Conservation (phyloP, 2,888 invertebrate genomes). For the Mesorhabditis sp. region DNA sequence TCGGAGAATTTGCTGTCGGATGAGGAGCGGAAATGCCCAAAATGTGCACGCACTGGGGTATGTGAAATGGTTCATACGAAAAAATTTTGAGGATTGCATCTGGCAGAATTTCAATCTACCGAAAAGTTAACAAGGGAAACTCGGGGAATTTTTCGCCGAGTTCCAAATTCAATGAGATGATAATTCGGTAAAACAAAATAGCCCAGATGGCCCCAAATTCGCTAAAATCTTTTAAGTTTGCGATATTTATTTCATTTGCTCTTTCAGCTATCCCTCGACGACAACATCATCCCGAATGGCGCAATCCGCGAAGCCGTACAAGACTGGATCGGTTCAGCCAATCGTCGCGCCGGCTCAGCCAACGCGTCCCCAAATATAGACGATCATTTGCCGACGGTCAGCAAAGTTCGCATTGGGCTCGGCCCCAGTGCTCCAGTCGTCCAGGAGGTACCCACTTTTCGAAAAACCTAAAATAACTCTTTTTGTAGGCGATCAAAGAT, state of each 20-base stretch:
- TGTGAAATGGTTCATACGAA: not conserved
- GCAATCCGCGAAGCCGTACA: slow-evolving; percentile 43
- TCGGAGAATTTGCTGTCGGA: slow-evolving; percentile 35
- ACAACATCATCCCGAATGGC: slow-evolving; percentile 46
- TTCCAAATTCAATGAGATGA: too few species aligned
- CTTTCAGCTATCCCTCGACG: slow-evolving; percentile 34
- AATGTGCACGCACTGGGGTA: slow-evolving; percentile 16
- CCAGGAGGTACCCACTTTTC: not conserved
- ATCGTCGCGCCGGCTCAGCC: not conserved
- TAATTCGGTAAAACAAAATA: too few species aligned
- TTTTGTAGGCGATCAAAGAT: not conserved
- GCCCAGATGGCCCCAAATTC: too few species aligned
- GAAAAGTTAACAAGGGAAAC: too few species aligned
- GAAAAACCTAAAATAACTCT: not conserved
- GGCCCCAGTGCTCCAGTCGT: not conserved
- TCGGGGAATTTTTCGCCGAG: too few species aligned
- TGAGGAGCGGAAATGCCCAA: slow-evolving; percentile 39
- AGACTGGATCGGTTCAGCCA: slow-evolving; percentile 26
- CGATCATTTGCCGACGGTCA: not conserved
- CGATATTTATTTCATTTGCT: not conserved
- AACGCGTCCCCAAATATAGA: slow-evolving; percentile 3
- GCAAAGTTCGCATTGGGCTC: slow-evolving; percentile 10
- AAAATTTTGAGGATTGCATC: too few species aligned
- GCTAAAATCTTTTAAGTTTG: too few species aligned
- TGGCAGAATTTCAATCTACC: too few species aligned